phyloP scores from a whole-genome alignment of 2,113 vertebrate genomes.

The Festucalex cinctus region DNA sequence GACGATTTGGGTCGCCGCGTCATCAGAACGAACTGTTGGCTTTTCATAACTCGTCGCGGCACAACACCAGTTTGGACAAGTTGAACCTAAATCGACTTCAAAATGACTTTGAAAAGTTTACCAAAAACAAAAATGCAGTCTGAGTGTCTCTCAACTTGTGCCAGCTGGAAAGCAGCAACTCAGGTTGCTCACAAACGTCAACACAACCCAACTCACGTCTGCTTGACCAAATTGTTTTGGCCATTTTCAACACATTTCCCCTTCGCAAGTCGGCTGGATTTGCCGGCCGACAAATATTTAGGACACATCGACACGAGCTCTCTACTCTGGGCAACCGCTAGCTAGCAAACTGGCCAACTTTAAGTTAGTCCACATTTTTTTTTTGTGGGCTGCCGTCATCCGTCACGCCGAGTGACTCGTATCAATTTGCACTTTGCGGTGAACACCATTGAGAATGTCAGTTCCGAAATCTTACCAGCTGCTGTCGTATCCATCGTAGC shows the following conservation, averaged over 20 bases:
- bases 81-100: not conserved
- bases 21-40: not conserved
- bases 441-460: not conserved
- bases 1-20: not conserved
- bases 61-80: not conserved
- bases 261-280: slow-evolving; percentile 7
- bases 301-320: slow-evolving; percentile 32
- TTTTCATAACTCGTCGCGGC: not conserved
- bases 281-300: slow-evolving; percentile 37
- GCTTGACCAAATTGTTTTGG: not conserved
- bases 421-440: not conserved
- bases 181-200: not conserved
- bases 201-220: not conserved
- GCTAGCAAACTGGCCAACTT: slow-evolving; percentile 7
- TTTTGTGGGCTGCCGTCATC: not conserved
- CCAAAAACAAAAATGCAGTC: not conserved
- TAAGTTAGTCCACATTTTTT: slow-evolving; percentile 33
- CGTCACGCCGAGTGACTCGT: rapidly evolving
- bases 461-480: slow-evolving; percentile 80
- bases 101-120: slow-evolving; percentile 27
- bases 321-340: slow-evolving; percentile 11
- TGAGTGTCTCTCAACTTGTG: not conserved
- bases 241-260: not conserved
- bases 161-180: not conserved
- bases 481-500: slow-evolving; percentile 93